These are phyloP conservation scores for Drosophila bunnanda DNA, from an alignment of 2,888 invertebrate species.

Conservation along the genomic window DNA sequence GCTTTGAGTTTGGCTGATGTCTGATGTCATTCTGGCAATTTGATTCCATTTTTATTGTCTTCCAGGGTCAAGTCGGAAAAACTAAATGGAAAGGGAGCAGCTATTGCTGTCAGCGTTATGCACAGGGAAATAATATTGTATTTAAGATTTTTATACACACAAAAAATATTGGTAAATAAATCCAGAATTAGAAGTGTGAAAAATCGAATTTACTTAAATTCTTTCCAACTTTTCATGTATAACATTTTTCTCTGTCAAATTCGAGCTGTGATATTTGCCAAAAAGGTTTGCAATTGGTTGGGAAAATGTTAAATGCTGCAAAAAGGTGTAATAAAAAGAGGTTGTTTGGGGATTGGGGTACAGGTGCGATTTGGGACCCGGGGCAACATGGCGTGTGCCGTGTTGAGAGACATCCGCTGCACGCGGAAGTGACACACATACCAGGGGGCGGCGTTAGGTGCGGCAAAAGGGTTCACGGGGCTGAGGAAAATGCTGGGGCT, in stretches of 20 bases:
- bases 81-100: background rate
- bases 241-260: conserved; percentile 43
- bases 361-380: conserved; percentile 27
- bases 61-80: conserved; percentile 24
- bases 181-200: background rate
- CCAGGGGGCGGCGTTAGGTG: conserved; percentile 8
- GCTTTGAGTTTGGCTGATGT: conserved; percentile 18
- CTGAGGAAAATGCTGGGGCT: conserved; percentile 11
- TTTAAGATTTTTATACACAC: background rate
- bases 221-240: background rate
- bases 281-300: conserved; percentile 51
- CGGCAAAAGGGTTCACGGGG: background rate
- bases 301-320: conserved; percentile 40
- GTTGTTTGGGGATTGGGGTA: background rate
- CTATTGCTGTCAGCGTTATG: conserved; percentile 7
- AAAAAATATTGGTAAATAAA: background rate
- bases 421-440: conserved; percentile 76
- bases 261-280: conserved; percentile 29
- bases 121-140: background rate
- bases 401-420: conserved; percentile 43
- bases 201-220: background rate
- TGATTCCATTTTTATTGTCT: conserved; percentile 55
- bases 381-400: conserved; percentile 43
- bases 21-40: conserved; percentile 65
- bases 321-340: conserved; percentile 16